Evolutionary conservation across 30 jellyfish, hydroid and myxozoan genomes (phyloP).

Genomic region (Aurelia aurita): DNA sequence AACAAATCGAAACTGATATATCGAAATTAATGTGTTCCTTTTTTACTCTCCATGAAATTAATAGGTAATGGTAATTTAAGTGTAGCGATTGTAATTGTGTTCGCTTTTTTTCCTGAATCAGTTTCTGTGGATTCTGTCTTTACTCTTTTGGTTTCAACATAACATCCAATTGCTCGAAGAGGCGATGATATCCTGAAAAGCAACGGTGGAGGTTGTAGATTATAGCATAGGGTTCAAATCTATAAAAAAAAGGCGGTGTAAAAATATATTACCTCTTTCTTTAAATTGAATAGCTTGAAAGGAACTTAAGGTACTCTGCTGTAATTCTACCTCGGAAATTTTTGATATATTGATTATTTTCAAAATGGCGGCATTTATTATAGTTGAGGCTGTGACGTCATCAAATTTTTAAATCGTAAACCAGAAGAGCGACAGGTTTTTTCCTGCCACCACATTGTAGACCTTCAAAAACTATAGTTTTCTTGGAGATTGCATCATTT

Average conservation of each 20-base stretch:
- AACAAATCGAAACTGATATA: background rate
- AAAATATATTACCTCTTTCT: no score
- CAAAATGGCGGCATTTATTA: no score
- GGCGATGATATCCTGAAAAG: constrained; percentile 36
- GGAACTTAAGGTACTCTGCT: no score
- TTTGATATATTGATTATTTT: no score
- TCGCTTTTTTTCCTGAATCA: constrained; percentile 17
- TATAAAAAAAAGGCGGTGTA: background rate
- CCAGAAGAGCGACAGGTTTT: no score
- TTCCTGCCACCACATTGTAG: no score
- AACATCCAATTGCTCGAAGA: constrained; percentile 62
- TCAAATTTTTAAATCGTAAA: no score
- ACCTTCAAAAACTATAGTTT: no score
- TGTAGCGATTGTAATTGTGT: constrained; percentile 38
- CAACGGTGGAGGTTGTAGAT: background rate
- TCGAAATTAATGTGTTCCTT: background rate
- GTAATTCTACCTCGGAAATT: no score
- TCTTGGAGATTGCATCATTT: no score
- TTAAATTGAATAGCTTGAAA: no score
- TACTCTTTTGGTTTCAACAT: constrained; percentile 46
- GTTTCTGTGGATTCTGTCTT: constrained; percentile 12
- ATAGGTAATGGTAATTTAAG: constrained; percentile 50
- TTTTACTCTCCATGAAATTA: constrained; percentile 18
- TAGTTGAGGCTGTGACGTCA: no score
- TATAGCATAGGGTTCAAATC: background rate